A percentile compares a stretch with the other conserved stretches of the same genome.
These are phyloP conservation scores for Eulemur mongoz DNA, from an alignment of 2,797 vertebrate genomes.

Conservation along the genomic window DNA sequence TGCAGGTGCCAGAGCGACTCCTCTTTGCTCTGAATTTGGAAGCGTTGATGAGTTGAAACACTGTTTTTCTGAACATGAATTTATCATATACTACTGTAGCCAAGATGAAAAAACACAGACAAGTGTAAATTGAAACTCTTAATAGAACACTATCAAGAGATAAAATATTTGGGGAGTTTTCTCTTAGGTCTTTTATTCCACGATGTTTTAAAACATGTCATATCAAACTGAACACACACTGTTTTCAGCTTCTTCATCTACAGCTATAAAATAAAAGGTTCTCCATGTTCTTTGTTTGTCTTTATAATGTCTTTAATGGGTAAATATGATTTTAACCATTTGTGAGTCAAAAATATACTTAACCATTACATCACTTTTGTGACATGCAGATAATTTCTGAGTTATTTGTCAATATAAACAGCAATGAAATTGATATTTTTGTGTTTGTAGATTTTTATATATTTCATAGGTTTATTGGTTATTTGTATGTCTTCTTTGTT, in stretches of 20 bases:
- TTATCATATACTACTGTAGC: not conserved
- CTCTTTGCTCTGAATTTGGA: not conserved
- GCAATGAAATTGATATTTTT: not conserved
- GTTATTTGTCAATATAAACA: not conserved
- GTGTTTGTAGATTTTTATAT: not conserved
- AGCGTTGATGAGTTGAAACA: not conserved
- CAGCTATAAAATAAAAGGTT: not conserved
- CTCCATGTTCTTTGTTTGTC: not conserved
- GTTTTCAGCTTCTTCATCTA: not conserved
- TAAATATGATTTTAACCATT: not conserved
- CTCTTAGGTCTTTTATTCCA: not conserved
- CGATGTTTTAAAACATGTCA: not conserved
- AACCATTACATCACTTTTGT: not conserved
- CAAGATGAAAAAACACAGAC: not conserved
- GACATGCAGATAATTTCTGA: not conserved
- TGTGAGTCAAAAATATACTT: not conserved
- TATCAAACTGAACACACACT: not conserved
- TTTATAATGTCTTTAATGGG: not conserved
- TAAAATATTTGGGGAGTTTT: not conserved
- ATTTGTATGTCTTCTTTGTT: not conserved
- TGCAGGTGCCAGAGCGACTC: not conserved
- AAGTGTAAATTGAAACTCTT: not conserved
- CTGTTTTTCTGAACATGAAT: not conserved
- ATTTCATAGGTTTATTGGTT: not conserved
- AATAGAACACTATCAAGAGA: not conserved